phyloP scores from a whole-genome alignment of 2,888 invertebrate genomes.

The Chymomyza procnemis region DNA sequence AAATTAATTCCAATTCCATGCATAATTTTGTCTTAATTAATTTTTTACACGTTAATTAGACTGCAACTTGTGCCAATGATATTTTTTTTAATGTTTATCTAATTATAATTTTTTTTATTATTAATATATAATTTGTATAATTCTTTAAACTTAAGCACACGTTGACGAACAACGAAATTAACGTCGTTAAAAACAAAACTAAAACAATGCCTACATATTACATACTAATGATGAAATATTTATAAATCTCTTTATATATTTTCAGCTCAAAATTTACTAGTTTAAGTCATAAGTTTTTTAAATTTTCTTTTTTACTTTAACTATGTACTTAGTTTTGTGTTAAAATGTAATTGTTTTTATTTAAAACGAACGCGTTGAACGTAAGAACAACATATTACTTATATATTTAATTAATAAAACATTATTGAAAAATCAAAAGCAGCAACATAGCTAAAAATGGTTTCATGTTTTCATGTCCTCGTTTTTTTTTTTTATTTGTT shows the following conservation, averaged over 20 bases:
- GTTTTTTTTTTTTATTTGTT: constrained; percentile 25
- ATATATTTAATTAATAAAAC: constrained; percentile 54
- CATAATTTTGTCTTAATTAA: constrained; percentile 37
- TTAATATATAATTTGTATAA: constrained; percentile 20
- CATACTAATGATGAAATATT: constrained; percentile 54
- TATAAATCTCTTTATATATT: constrained; percentile 69
- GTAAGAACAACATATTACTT: constrained; percentile 15
- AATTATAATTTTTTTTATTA: constrained; percentile 51
- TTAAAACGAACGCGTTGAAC: constrained; percentile 17
- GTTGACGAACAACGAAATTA: constrained; percentile 26
- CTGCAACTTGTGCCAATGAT: constrained; percentile 78
- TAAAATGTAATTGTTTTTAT: constrained; percentile 1
- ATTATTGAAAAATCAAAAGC: constrained; percentile 43
- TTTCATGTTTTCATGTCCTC: constrained; percentile 36
- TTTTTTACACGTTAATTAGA: constrained; percentile 64
- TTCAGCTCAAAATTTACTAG: constrained; percentile 74
- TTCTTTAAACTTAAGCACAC: constrained; percentile 34
- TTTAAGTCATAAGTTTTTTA: constrained; percentile 40
- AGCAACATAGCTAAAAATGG: constrained; percentile 34
- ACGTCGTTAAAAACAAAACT: background rate
- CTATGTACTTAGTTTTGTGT: background rate
- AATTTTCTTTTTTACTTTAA: background rate
- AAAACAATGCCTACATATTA: constrained; percentile 14
- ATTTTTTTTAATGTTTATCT: constrained; percentile 53
- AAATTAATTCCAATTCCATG: constrained; percentile 25